These are phyloP conservation scores for Dasypus novemcinctus DNA, from an alignment of 2,113 vertebrate species.

Conservation along the genomic window DNA sequence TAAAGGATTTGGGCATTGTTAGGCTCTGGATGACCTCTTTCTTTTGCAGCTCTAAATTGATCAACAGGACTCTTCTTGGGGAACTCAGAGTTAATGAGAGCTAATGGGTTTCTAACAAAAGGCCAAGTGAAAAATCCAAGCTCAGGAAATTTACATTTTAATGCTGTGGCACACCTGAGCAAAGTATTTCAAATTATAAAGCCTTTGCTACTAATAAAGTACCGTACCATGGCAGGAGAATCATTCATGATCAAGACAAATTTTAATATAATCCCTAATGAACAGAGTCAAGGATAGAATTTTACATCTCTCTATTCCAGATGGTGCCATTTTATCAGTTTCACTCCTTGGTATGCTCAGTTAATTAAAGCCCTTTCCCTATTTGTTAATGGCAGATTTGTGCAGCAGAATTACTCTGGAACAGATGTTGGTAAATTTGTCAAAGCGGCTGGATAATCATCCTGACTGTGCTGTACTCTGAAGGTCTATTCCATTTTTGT, in stretches of 20 bases:
- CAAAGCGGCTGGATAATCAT: slow-evolving; percentile 68
- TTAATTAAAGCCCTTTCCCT: slow-evolving; percentile 79
- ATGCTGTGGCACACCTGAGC: slow-evolving; percentile 23
- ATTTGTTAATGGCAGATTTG: slow-evolving; percentile 71
- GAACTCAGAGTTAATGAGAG: slow-evolving; percentile 34
- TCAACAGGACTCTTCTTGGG: neutral
- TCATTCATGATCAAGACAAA: neutral
- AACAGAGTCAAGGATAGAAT: slow-evolving; percentile 2
- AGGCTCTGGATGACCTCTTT: slow-evolving; percentile 27
- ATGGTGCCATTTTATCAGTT: slow-evolving; percentile 66
- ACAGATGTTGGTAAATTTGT: slow-evolving; percentile 77
- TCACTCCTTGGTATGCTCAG: slow-evolving; percentile 48
- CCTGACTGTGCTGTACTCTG: neutral
- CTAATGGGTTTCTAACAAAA: slow-evolving; percentile 57
- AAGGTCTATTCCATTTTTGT: neutral
- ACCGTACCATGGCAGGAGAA: neutral
- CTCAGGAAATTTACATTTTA: slow-evolving; percentile 51
- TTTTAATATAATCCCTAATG: slow-evolving; percentile 41
- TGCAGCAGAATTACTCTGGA: slow-evolving; percentile 66
- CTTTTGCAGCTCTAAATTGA: slow-evolving; percentile 41
- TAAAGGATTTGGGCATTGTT: neutral
- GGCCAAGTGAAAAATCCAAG: slow-evolving; percentile 19
- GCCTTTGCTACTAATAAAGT: slow-evolving; percentile 18
- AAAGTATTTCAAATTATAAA: slow-evolving; percentile 35
- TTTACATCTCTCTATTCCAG: slow-evolving; percentile 68